phyloP scores from a whole-genome alignment of 2,888 invertebrate genomes.

The Schizotus pectinicornis region DNA sequence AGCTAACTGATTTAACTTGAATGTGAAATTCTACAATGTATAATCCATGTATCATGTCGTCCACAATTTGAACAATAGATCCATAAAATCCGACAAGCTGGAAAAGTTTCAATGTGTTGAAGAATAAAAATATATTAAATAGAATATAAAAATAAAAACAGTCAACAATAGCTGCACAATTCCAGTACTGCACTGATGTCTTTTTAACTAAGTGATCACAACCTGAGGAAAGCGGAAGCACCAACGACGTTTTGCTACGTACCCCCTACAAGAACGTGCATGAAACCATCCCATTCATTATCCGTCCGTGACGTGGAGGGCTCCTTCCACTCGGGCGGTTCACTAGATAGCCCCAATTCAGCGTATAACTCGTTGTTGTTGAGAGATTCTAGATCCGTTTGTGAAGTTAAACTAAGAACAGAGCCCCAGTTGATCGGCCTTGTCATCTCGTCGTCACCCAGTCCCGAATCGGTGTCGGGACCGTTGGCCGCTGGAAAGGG shows the following conservation, averaged over 20 bases:
- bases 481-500: constrained; percentile 67
- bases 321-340: constrained; percentile 69
- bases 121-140: constrained; percentile 28
- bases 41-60: too few species aligned
- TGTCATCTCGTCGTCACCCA: constrained; percentile 76
- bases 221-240: constrained; percentile 52
- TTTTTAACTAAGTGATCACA: constrained; percentile 56
- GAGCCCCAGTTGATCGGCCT: constrained; percentile 92
- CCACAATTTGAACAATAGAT: constrained; percentile 10
- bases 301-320: constrained; percentile 54
- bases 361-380: constrained; percentile 80
- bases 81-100: not conserved
- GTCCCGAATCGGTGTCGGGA: constrained; percentile 74
- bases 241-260: constrained; percentile 61
- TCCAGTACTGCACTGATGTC: constrained; percentile 48
- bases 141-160: constrained; percentile 52
- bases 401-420: constrained; percentile 84
- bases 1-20: constrained; percentile 30
- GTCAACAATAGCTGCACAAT: constrained; percentile 55
- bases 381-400: constrained; percentile 82
- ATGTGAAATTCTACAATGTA: too few species aligned
- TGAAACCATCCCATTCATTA: constrained; percentile 67
- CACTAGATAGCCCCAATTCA: constrained; percentile 73
- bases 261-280: constrained; percentile 73
- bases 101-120: too few species aligned